phyloP scores from a whole-genome alignment of 2,888 invertebrate species.

The Eupsilia transversa region DNA sequence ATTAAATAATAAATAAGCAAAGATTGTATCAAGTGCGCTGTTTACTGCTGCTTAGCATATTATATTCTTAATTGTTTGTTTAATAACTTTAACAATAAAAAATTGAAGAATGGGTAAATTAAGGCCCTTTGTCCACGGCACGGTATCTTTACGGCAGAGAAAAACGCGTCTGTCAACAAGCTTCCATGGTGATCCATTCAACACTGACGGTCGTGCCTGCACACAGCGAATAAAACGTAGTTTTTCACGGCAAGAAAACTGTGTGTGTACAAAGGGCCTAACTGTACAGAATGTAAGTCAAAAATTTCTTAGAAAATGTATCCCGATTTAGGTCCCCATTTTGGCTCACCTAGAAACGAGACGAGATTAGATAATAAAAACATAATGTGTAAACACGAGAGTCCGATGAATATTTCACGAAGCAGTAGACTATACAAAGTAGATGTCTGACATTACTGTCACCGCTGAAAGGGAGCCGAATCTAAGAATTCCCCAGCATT shows the following conservation, averaged over 20 bases:
- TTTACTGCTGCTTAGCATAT: slow-evolving; percentile 42
- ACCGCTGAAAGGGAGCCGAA: slow-evolving; percentile 16
- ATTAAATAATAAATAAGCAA: slow-evolving; percentile 56
- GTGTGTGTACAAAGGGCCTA: too few relatives aligned
- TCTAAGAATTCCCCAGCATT: slow-evolving; percentile 32
- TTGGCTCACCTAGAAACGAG: not conserved
- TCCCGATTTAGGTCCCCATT: slow-evolving; percentile 1
- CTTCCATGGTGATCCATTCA: too few relatives aligned
- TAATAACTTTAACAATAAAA: not conserved
- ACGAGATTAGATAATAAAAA: slow-evolving; percentile 28
- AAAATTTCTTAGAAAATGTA: not conserved
- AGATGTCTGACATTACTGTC: slow-evolving; percentile 34
- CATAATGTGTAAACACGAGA: slow-evolving; percentile 41
- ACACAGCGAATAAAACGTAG: too few relatives aligned
- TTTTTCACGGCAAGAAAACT: too few relatives aligned
- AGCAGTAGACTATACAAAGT: slow-evolving; percentile 52
- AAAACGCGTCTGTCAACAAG: too few relatives aligned
- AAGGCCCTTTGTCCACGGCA: too few relatives aligned
- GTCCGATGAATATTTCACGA: slow-evolving; percentile 65
- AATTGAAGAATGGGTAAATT: slow-evolving; percentile 1
- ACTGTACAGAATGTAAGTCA: not conserved
- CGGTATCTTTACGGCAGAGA: too few relatives aligned
- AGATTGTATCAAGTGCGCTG: slow-evolving; percentile 44
- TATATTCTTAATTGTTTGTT: slow-evolving; percentile 29
- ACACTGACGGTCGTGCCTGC: too few relatives aligned